Evolutionary conservation across 2,797 vertebrate species (phyloP).

Genomic region (Epinephelus malabaricus): DNA sequence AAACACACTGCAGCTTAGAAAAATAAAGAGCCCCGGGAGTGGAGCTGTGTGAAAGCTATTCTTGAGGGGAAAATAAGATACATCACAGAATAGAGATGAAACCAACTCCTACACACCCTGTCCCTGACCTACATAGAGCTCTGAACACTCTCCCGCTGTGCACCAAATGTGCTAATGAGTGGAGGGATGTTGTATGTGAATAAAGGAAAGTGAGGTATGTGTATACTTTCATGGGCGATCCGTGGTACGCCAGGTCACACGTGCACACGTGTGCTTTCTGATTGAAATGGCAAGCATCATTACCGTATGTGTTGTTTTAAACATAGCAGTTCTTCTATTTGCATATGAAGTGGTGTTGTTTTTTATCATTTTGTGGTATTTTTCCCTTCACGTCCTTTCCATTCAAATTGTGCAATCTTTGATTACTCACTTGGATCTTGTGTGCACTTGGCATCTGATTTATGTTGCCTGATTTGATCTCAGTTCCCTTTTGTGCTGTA

Average conservation of each 20-base stretch:
- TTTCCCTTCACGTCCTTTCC: background rate
- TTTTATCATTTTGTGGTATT: background rate
- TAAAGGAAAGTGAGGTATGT: conserved; percentile 28
- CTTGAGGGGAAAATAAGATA: conserved; percentile 70
- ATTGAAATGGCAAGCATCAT: background rate
- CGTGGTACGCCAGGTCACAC: background rate
- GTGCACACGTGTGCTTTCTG: background rate
- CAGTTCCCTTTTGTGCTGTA: conserved; percentile 11
- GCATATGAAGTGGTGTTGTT: background rate
- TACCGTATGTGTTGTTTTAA: background rate
- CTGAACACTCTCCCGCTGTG: conserved; percentile 54
- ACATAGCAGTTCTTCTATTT: conserved; percentile 15
- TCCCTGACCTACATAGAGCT: conserved; percentile 80
- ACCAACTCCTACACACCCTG: conserved; percentile 79
- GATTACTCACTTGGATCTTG: conserved; percentile 16
- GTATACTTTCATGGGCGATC: conserved; percentile 19
- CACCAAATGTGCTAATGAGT: conserved; percentile 62
- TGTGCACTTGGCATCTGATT: conserved; percentile 18
- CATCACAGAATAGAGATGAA: conserved; percentile 77
- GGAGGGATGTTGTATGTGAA: conserved; percentile 29
- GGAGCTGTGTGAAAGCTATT: conserved; percentile 66
- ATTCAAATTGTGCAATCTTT: conserved; percentile 2
- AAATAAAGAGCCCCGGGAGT: conserved; percentile 68
- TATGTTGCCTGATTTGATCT: conserved; percentile 24
- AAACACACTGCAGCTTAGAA: conserved; percentile 66